These are phyloP conservation scores for Gouania willdenowi DNA, from an alignment of 2,797 vertebrate genomes.

Conservation along the genomic window DNA sequence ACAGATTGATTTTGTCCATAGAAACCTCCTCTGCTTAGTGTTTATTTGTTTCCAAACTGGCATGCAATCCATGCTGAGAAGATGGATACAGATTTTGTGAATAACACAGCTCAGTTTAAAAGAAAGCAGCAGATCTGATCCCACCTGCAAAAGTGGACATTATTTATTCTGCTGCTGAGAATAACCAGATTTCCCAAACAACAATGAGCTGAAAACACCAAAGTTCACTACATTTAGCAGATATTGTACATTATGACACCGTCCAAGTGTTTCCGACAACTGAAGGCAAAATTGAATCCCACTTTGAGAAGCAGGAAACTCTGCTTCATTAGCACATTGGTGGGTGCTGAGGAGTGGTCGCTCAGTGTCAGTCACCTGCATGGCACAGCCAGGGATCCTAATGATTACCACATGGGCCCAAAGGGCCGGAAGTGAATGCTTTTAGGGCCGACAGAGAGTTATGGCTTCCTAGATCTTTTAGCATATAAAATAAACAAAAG, in stretches of 20 bases:
- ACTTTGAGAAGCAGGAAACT: slow-evolving; percentile 38
- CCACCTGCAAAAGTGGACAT: slow-evolving; percentile 34
- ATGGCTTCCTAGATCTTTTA: slow-evolving; percentile 87
- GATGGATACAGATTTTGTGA: slow-evolving; percentile 39
- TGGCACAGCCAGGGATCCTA: slow-evolving; percentile 76
- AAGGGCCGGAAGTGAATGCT: slow-evolving; percentile 77
- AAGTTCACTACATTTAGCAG: slow-evolving; percentile 28
- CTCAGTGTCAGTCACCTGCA: slow-evolving; percentile 86
- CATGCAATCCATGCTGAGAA: slow-evolving; percentile 46
- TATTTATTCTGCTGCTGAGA: slow-evolving; percentile 24
- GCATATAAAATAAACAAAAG: slow-evolving; percentile 83
- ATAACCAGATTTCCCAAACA: slow-evolving; percentile 22
- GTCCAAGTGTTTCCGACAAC: slow-evolving; percentile 7
- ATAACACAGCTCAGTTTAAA: slow-evolving; percentile 19
- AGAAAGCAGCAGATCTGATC: slow-evolving; percentile 15
- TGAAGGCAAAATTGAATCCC: no score
- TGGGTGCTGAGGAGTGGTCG: slow-evolving; percentile 58
- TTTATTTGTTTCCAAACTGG: slow-evolving; percentile 69
- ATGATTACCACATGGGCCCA: slow-evolving; percentile 89
- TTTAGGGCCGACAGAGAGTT: slow-evolving; percentile 87
- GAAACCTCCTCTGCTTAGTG: slow-evolving; percentile 52
- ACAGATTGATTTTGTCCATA: slow-evolving; percentile 65
- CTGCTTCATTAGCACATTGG: slow-evolving; percentile 56
- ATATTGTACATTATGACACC: slow-evolving; percentile 15
- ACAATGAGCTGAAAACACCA: slow-evolving; percentile 9